Percentiles rank a stretch among this genome's conserved stretches.
phyloP scores from a whole-genome alignment of 2,888 invertebrate species.

The Leptinotarsa rubiginosa region DNA sequence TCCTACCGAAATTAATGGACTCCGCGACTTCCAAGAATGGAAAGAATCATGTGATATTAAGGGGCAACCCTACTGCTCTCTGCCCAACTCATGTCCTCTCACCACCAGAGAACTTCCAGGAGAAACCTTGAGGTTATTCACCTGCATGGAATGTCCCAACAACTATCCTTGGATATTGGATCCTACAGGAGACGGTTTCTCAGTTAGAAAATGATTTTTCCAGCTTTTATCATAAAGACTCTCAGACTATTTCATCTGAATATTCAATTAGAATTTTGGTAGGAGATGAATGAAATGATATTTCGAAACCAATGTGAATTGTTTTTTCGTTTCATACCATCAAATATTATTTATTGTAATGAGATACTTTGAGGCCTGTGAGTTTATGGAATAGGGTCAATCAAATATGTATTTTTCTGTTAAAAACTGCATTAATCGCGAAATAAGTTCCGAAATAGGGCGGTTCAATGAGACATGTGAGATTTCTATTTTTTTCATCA shows the following conservation, averaged over 20 bases:
- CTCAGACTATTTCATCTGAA: neutral
- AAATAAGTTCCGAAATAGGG: neutral
- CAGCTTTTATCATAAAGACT: conserved; percentile 39
- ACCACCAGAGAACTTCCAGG: conserved; percentile 92
- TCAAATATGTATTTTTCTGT: neutral
- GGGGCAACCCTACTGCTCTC: conserved; percentile 91
- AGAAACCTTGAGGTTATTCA: conserved; percentile 91
- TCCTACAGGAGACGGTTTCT: conserved; percentile 94
- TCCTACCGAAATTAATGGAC: conserved; percentile 86
- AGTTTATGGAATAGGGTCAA: neutral
- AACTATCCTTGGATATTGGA: conserved; percentile 96
- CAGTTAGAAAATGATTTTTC: conserved; percentile 78
- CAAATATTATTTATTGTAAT: neutral
- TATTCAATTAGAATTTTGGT: no score
- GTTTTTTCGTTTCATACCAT: neutral
- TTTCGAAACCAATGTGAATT: neutral
- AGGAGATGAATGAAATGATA: conserved; percentile 1
- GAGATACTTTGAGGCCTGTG: neutral
- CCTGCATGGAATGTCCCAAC: conserved; percentile 96
- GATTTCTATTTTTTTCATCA: no score
- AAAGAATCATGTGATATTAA: conserved; percentile 95
- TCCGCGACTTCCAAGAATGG: conserved; percentile 94
- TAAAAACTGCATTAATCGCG: neutral
- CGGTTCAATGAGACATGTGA: neutral
- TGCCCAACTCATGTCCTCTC: conserved; percentile 91